A percentile compares a stretch with the other conserved stretches of the same genome.
These are phyloP conservation scores for Stramonita haemastoma DNA, from an alignment of 2,888 invertebrate species.

Conservation along the genomic window DNA sequence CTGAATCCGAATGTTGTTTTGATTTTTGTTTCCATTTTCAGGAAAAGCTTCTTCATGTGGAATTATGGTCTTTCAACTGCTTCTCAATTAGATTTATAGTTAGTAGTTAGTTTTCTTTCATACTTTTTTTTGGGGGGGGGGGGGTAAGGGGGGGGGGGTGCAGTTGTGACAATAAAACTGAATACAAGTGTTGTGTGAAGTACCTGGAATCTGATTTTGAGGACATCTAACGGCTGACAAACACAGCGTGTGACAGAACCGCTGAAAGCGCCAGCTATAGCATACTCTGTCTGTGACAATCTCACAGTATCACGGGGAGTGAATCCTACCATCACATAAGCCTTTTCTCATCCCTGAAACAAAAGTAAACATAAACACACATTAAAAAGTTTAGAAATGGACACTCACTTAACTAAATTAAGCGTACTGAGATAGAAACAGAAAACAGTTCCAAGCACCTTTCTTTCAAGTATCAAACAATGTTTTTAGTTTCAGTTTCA, in stretches of 20 bases:
- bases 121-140: too few species aligned
- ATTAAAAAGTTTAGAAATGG: neutral
- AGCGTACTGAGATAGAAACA: too few species aligned
- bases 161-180: too few species aligned
- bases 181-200: neutral
- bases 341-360: neutral
- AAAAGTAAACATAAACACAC: neutral
- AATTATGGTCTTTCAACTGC: too few species aligned
- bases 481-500: too few species aligned
- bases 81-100: neutral
- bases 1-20: too few species aligned
- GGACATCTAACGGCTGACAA: conserved; percentile 94
- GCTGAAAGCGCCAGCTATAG: conserved; percentile 86
- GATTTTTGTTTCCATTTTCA: too few species aligned
- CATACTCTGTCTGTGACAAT: conserved; percentile 61
- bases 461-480: too few species aligned
- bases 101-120: neutral
- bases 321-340: conserved; percentile 74
- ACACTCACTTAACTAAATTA: too few species aligned
- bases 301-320: conserved; percentile 58
- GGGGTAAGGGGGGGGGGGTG: too few species aligned
- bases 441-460: too few species aligned
- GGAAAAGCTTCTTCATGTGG: too few species aligned
- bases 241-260: conserved; percentile 89
- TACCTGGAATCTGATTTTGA: conserved; percentile 96